Evolutionary conservation across 2,888 invertebrate species (phyloP), one percentile per base, ranked within the genome.

Genomic region (Argynnis bischoffii): DNA sequence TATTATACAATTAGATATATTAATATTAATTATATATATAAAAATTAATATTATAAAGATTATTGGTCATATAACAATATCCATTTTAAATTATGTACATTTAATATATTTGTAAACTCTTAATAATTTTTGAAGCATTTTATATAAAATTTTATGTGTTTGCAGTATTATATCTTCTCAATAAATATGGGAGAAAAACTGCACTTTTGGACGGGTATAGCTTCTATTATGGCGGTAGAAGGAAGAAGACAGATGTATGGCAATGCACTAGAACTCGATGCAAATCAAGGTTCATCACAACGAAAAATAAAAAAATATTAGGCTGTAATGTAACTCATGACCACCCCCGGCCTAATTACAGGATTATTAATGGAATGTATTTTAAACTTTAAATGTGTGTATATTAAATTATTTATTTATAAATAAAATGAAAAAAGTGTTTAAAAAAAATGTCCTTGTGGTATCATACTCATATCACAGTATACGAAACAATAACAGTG

Each of bases 141-240:
- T 11, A 8, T 41, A 41, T 41, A 51, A 51, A 50, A 51, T 64
- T 14, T 51, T 55, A 55, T 21, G 56, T 66, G 51, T 59, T 75
- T 75, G 26, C 72, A 76, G 76, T 75, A 26, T n/a, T 64, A 8
- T 75, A 71, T 63, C 53, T 68, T 8, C 51, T 48, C 8, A 76
- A 69, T 53, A 51, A 57, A 31, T 31, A 55, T 46, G 72, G 72
- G 8, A 72, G 72, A 31, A 35, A 14, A 31, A 67, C 68, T 6
- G 72, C 70, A 0, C 50, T 76, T 6, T 41, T 67, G 1, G 48
- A 66, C 11, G 74, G 71, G 6, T 68, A 70, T 56, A 72, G 72
- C 4, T 75, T 74, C 26, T 74, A 76, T 15, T 70, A 73, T 41
- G 71, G 75, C 53, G 67, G 66, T 2, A 57, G 71, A 6, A 61